These are phyloP conservation scores for Geococcyx californianus DNA, from an alignment of 2,113 vertebrate genomes.

Conservation along the genomic window DNA sequence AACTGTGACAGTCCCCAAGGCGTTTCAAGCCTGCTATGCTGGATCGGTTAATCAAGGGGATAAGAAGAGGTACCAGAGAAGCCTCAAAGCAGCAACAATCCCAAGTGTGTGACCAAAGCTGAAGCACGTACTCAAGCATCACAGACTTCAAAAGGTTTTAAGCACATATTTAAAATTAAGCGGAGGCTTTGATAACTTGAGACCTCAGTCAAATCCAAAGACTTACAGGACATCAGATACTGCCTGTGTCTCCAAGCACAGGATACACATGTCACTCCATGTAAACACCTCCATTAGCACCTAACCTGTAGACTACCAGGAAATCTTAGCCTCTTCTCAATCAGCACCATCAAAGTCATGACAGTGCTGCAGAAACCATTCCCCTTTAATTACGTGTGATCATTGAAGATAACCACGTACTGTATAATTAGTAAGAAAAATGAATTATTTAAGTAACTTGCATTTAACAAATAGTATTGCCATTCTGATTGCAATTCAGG, in stretches of 20 bases:
- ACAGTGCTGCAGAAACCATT: neutral
- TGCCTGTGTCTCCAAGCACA: neutral
- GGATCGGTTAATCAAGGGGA: neutral
- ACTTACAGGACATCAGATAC: neutral
- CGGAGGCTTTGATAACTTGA: neutral
- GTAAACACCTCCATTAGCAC: neutral
- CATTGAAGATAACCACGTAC: neutral
- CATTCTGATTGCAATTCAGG: neutral
- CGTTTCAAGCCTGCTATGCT: neutral
- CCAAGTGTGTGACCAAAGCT: neutral
- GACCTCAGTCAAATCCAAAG: neutral
- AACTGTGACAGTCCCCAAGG: neutral
- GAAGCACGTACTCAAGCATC: neutral
- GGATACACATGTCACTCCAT: neutral
- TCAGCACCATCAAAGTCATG: neutral
- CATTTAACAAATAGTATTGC: neutral
- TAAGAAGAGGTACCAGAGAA: neutral
- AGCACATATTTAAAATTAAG: neutral
- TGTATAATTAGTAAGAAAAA: slow-evolving; percentile 25
- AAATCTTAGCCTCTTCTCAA: neutral
- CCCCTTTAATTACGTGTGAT: neutral
- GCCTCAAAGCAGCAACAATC: neutral
- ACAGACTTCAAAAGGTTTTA: neutral
- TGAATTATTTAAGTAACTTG: slow-evolving; percentile 1
- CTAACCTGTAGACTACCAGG: neutral